A percentile compares a stretch with the other conserved stretches of the same genome.
phyloP scores from a whole-genome alignment of 2,888 invertebrate species.

The Tortrix viridana region DNA sequence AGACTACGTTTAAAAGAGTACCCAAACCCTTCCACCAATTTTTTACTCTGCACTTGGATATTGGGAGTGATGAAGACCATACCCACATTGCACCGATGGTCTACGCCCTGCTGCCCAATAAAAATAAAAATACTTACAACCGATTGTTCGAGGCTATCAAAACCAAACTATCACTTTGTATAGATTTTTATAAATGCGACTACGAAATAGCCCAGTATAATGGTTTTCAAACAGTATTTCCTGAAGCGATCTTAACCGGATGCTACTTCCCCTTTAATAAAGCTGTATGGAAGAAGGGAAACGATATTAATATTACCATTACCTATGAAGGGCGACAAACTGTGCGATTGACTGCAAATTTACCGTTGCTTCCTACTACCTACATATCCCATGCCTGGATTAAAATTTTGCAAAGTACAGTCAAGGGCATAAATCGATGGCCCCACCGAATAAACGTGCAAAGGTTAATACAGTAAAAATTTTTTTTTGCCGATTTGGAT shows the following conservation, averaged over 20 bases:
- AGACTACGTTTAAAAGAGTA: slow-evolving; percentile 13
- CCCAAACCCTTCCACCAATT: slow-evolving; percentile 11
- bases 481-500: too few relatives aligned
- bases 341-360: slow-evolving; percentile 19
- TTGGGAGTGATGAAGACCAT: slow-evolving; percentile 6
- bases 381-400: slow-evolving; percentile 14
- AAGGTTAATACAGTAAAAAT: too few relatives aligned
- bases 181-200: slow-evolving; percentile 2
- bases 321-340: too few relatives aligned
- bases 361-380: slow-evolving; percentile 8
- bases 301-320: too few relatives aligned
- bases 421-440: too few relatives aligned
- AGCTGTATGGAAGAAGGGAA: slow-evolving; percentile 10
- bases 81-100: slow-evolving; percentile 4
- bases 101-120: slow-evolving; percentile 9
- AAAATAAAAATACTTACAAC: slow-evolving; percentile 9
- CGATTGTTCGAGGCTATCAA: slow-evolving; percentile 5
- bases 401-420: slow-evolving; percentile 17
- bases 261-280: slow-evolving; percentile 10
- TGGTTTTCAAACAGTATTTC: slow-evolving; percentile 3
- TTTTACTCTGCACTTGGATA: slow-evolving; percentile 8
- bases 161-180: slow-evolving; percentile 2
- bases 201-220: slow-evolving; percentile 2
- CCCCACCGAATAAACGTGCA: too few relatives aligned
- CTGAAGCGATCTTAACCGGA: slow-evolving; percentile 9